Evolutionary conservation across 2,797 vertebrate genomes (phyloP).

Genomic region (Enteromius afrohamiltoni): DNA sequence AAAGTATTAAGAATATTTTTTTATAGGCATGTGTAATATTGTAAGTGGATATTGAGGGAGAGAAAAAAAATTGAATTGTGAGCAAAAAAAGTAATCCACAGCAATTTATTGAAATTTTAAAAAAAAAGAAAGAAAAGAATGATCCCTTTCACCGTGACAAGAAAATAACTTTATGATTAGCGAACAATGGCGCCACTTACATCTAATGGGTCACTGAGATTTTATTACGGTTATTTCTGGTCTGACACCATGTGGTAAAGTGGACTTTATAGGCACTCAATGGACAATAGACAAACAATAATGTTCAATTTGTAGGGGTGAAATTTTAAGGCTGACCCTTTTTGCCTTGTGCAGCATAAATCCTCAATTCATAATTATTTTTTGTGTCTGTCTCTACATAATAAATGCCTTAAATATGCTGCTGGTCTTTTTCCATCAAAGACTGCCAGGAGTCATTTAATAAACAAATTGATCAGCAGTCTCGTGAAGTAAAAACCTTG

Average conservation of each 20-base stretch:
- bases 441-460: slow-evolving; percentile 33
- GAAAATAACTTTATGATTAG: slow-evolving; percentile 29
- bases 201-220: slow-evolving; percentile 36
- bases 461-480: slow-evolving; percentile 37
- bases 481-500: slow-evolving; percentile 32
- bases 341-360: neutral
- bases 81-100: neutral
- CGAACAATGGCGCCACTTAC: slow-evolving; percentile 2
- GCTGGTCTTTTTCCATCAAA: neutral
- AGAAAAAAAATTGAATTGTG: neutral
- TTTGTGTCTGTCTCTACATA: neutral
- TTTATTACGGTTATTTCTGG: slow-evolving; percentile 21
- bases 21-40: slow-evolving; percentile 14
- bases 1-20: neutral
- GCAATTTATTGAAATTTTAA: neutral
- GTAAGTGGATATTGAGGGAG: neutral
- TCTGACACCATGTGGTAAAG: slow-evolving; percentile 17
- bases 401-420: neutral
- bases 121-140: neutral
- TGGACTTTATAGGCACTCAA: slow-evolving; percentile 3
- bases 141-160: neutral
- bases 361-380: slow-evolving; percentile 18
- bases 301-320: slow-evolving; percentile 7
- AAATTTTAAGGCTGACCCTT: slow-evolving; percentile 12
- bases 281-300: slow-evolving; percentile 21